phyloP scores from a whole-genome alignment of 2,888 invertebrate genomes.

The Invenusta paracnida region DNA sequence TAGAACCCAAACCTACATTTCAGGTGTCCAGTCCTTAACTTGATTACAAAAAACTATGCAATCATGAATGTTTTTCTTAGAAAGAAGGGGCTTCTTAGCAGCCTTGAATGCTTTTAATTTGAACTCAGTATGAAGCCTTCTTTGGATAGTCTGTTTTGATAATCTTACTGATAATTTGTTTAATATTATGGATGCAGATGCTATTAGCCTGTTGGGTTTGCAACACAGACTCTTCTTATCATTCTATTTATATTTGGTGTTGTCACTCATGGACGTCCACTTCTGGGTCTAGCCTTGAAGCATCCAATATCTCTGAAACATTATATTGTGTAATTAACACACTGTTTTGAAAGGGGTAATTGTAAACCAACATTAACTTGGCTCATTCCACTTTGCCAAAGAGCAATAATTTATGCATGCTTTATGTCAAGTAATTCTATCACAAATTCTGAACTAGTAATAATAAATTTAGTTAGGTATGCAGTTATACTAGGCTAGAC shows the following conservation, averaged over 20 bases:
- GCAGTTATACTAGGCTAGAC: background rate
- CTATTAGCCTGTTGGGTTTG: background rate
- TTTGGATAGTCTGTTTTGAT: background rate
- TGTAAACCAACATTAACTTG: background rate
- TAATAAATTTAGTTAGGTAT: background rate
- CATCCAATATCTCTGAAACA: background rate
- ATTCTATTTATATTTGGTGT: background rate
- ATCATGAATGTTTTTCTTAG: background rate
- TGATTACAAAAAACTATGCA: background rate
- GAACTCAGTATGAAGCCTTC: background rate
- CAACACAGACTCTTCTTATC: background rate
- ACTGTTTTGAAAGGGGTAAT: background rate
- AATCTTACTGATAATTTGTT: background rate
- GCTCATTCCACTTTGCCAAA: background rate
- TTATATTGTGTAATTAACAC: background rate
- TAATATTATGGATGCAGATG: background rate
- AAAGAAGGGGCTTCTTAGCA: background rate
- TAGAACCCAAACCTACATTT: background rate
- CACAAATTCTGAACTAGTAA: background rate
- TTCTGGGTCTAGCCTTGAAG: background rate
- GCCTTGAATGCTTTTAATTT: background rate
- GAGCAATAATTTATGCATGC: background rate
- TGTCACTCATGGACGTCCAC: background rate
- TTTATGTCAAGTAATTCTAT: background rate
- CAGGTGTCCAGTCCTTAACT: background rate